Evolutionary conservation across 1,140 invertebrate genomes (phyloP), one percentile per base, ranked within the genome.

Genomic region (Meteorus sp.): DNA sequence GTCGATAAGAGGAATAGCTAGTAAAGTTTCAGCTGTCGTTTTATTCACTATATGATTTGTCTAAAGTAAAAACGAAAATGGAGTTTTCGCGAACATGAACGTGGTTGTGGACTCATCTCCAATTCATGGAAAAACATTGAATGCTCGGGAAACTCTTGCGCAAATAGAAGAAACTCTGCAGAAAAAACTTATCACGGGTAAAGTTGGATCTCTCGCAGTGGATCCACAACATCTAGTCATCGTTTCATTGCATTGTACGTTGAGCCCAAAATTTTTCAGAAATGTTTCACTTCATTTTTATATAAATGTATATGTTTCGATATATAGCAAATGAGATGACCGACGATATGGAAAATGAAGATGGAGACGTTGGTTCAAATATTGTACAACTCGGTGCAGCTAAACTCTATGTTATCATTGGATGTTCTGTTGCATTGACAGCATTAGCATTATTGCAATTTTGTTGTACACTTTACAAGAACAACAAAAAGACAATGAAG

Each of bases 391-490:
- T 77, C 13, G 70, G 70, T 39, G 66, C 69, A 7, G 86, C 86
- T 2, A 91, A 92, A 67, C 78, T 93, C 53, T 94, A 92, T 79
- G 88, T 92, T 59, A 89, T 95, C 8, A 81, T 92, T 37, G 93
- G 88, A 6, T 90, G 91, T 59, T 86, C 95, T 55, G 86, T 83
- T 9, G 91, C 90, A 1, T 75, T 96, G 50, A 79, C 94, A 9
- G 77, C 92, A 6, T 82, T 95, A 6, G 89, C 90, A 9, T 62
- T 95, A 2, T 81, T 95, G 15, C 93, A 95, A 80, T 92, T 92
- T 3, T 85, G 82, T 35, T 93, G 92, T 70, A 95, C 92, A 1
- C 85, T 95, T 57, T 90, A 89, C 72, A 86, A 85, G 66, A 85
- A 85, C 0, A 84, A 85, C 1, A 81, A 81, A 55, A 85, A 84